A percentile compares a stretch with the other conserved stretches of the same genome.
Conservation (phyloP, 2,888 invertebrate species). For the Epistrophella euchroma region DNA sequence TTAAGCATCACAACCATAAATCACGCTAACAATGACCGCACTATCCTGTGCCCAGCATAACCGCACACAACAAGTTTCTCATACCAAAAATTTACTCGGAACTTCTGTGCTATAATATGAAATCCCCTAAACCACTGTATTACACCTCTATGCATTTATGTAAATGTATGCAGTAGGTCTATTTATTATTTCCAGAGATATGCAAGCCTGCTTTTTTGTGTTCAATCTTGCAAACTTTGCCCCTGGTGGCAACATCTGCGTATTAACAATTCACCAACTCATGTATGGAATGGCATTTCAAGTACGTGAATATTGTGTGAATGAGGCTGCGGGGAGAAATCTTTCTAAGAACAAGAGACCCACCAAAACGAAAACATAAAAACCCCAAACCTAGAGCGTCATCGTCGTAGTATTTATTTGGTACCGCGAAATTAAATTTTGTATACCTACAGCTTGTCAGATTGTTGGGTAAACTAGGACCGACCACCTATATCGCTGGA, state of each 20-base stretch:
- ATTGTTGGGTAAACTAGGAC: slow-evolving; percentile 17
- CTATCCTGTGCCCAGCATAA: slow-evolving; percentile 33
- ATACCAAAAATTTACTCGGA: slow-evolving; percentile 30
- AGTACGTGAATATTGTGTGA: slow-evolving; percentile 53
- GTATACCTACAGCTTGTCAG: slow-evolving; percentile 66
- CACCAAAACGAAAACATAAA: slow-evolving; percentile 48
- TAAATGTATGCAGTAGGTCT: slow-evolving; percentile 38
- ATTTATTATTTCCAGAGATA: slow-evolving; percentile 72
- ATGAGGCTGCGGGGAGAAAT: neutral
- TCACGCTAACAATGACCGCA: slow-evolving; percentile 71
- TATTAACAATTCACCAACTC: slow-evolving; percentile 74
- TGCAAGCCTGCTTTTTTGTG: slow-evolving; percentile 42
- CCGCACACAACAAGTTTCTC: slow-evolving; percentile 56
- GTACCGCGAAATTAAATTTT: slow-evolving; percentile 75
- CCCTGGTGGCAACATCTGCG: slow-evolving; percentile 38
- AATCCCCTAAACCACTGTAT: slow-evolving; percentile 10
- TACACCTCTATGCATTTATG: neutral
- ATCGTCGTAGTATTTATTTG: slow-evolving; percentile 68
- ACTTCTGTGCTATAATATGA: neutral
- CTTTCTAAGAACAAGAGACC: slow-evolving; percentile 71
- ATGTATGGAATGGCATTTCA: slow-evolving; percentile 58
- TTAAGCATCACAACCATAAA: slow-evolving; percentile 64
- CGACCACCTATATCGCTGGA: slow-evolving; percentile 22
- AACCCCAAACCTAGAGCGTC: slow-evolving; percentile 22
- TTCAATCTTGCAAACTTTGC: slow-evolving; percentile 31